phyloP scores from a whole-genome alignment of 2,797 vertebrate species.

The Lerista edwardsae region DNA sequence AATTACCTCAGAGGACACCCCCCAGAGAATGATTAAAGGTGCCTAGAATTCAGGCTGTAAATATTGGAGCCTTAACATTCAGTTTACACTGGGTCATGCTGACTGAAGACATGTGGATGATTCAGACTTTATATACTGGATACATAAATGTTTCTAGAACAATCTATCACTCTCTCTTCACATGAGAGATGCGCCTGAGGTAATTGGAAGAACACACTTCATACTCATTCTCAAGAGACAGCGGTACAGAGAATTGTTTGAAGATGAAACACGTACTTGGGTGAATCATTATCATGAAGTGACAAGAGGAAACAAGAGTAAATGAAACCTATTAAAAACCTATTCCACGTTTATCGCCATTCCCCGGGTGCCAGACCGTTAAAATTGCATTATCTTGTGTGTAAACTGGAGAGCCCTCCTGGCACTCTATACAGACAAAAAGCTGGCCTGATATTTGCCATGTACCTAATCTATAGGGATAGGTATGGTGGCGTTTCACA shows the following conservation, averaged over 20 bases:
- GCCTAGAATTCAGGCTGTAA: not conserved
- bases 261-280: not conserved
- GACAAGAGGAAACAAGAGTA: not conserved
- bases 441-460: not conserved
- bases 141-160: conserved; percentile 9
- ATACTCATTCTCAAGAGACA: not conserved
- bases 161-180: conserved; percentile 1
- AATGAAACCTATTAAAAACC: not conserved
- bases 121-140: not conserved
- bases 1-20: not conserved
- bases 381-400: not conserved
- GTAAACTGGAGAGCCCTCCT: not conserved
- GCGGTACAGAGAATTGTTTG: not conserved
- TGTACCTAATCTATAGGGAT: not conserved
- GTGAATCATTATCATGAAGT: not conserved
- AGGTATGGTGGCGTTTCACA: not conserved
- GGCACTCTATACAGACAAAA: not conserved
- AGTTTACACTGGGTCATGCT: not conserved
- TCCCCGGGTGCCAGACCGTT: not conserved
- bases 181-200: not conserved
- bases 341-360: not conserved
- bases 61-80: not conserved
- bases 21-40: too few species aligned
- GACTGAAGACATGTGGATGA: not conserved
- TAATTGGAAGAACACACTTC: not conserved